A percentile compares a stretch with the other conserved stretches of the same genome.
Conservation (phyloP, 2,888 invertebrate genomes). For the Orthonychiurus folsomi region DNA sequence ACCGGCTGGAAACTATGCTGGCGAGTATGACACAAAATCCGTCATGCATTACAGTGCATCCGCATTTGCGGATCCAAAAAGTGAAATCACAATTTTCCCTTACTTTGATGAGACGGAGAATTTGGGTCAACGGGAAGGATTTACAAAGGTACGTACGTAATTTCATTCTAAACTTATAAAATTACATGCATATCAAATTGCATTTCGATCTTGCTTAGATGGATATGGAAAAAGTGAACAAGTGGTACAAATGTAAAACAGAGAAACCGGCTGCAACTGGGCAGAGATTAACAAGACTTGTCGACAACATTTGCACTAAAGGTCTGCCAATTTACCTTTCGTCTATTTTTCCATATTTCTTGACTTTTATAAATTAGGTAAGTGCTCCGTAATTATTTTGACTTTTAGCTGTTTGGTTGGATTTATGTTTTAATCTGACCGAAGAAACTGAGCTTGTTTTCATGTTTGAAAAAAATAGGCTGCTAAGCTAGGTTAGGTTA, state of each 20-base stretch:
- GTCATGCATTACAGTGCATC: slow-evolving; percentile 10
- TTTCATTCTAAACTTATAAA: neutral
- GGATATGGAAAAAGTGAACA: slow-evolving; percentile 13
- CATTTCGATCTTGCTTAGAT: slow-evolving; percentile 7
- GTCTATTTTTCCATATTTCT: no score
- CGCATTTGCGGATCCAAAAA: slow-evolving; percentile 14
- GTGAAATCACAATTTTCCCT: slow-evolving; percentile 15
- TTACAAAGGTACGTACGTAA: slow-evolving; percentile 6
- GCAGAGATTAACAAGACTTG: neutral
- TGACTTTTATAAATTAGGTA: no score
- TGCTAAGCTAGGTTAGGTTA: no score
- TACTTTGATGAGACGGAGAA: slow-evolving; percentile 14
- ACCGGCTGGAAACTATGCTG: slow-evolving; percentile 15
- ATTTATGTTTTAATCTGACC: no score
- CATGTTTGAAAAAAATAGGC: no score
- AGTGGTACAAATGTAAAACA: slow-evolving; percentile 14
- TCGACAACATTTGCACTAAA: neutral
- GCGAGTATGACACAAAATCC: slow-evolving; percentile 11
- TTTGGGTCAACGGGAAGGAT: slow-evolving; percentile 11
- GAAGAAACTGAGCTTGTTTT: no score
- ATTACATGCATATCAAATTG: neutral
- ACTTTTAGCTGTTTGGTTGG: no score
- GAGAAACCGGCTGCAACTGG: neutral
- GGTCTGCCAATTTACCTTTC: neutral
- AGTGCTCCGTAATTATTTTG: no score